phyloP scores from a whole-genome alignment of 1,140 invertebrate genomes.

The Diabrotica virgifera region DNA sequence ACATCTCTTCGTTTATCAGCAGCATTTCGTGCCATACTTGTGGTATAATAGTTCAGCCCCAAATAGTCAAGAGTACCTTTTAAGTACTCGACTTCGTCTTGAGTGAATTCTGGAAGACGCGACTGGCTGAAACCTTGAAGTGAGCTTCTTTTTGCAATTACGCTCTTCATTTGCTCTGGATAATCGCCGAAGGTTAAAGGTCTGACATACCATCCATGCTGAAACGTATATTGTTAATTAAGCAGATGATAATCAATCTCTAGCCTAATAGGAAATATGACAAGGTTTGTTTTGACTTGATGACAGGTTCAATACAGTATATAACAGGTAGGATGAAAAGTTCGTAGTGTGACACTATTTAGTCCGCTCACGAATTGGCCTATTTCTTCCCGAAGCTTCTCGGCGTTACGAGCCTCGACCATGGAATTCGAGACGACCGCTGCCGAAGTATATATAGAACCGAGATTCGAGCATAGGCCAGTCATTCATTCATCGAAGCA shows the following conservation, averaged over 20 bases:
- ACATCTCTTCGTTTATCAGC: not conserved
- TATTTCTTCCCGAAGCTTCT: no score
- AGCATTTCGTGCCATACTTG: not conserved
- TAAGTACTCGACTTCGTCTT: constrained; percentile 55
- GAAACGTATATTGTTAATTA: not conserved
- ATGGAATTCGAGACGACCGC: no score
- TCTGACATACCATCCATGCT: constrained; percentile 17
- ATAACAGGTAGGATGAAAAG: no score
- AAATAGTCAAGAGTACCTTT: constrained; percentile 61
- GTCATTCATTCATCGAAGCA: no score
- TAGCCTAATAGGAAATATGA: no score
- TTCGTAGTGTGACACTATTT: no score
- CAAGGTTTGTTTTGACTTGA: no score
- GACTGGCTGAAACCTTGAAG: constrained; percentile 57
- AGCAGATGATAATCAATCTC: not conserved
- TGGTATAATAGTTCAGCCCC: constrained; percentile 60
- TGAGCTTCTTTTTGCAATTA: constrained; percentile 51
- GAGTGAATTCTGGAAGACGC: constrained; percentile 59
- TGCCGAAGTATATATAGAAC: no score
- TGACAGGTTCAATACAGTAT: no score
- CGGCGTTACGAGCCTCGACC: no score
- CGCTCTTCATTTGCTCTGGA: constrained; percentile 16
- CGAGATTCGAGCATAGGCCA: no score
- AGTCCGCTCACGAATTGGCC: no score
- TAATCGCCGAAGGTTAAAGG: constrained; percentile 18